Conservation (phyloP, 2,888 invertebrate genomes). For the Caenorhabditis sp. region DNA sequence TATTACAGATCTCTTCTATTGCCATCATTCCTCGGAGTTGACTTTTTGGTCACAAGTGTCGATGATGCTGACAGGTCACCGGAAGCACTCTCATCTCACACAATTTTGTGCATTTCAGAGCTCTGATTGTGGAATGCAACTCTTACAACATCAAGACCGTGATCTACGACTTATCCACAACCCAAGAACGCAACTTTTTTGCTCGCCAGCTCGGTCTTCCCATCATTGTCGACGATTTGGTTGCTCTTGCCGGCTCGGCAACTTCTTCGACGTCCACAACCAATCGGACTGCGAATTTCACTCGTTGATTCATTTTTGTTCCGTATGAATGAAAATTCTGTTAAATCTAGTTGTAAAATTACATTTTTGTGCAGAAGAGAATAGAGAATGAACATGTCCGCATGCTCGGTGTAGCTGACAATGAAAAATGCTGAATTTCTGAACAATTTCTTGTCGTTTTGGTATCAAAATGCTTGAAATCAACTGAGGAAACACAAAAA, state of each 20-base stretch:
- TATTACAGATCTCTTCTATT: slow-evolving; percentile 39
- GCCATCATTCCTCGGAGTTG: slow-evolving; percentile 41
- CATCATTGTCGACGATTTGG: slow-evolving; percentile 30
- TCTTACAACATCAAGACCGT: slow-evolving; percentile 13
- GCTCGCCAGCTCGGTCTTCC: slow-evolving; percentile 32
- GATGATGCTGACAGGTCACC: slow-evolving; percentile 41
- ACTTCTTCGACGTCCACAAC: neutral
- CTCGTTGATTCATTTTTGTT: slow-evolving; percentile 4
- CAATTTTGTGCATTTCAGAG: slow-evolving; percentile 7
- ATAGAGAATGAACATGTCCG: too few relatives aligned
- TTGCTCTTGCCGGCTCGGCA: neutral
- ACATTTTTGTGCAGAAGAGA: too few relatives aligned
- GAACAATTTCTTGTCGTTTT: too few relatives aligned
- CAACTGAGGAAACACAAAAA: too few relatives aligned
- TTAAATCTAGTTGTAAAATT: too few relatives aligned
- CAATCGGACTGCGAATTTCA: slow-evolving; percentile 1
- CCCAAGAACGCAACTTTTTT: slow-evolving; percentile 13
- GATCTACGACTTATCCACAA: slow-evolving; percentile 14
- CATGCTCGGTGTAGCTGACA: too few relatives aligned
- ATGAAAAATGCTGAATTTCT: too few relatives aligned
- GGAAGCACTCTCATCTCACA: neutral
- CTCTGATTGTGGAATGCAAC: slow-evolving; percentile 24
- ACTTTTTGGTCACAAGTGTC: slow-evolving; percentile 39
- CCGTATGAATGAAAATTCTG: neutral
- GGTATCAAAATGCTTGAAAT: too few relatives aligned